Conservation (phyloP, 1,140 invertebrate genomes). For the silkworm (Bombyx mori) region DNA sequence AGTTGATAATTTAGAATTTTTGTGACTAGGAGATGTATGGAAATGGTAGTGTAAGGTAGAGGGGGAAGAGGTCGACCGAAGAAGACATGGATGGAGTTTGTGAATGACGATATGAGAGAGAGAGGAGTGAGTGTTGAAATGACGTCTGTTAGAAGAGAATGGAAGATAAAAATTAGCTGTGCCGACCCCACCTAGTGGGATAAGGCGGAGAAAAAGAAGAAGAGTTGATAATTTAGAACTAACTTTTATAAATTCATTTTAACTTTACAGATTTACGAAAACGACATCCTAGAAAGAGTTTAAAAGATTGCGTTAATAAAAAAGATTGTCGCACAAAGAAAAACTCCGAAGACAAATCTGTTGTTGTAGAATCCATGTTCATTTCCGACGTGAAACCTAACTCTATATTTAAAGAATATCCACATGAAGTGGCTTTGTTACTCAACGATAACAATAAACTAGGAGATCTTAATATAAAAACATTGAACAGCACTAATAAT, state of each 20-base stretch:
- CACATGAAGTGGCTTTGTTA: constrained; percentile 43
- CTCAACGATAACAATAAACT: constrained; percentile 17
- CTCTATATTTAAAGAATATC: constrained; percentile 41
- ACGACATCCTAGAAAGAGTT: constrained; percentile 15
- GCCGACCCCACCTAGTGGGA: too few relatives aligned
- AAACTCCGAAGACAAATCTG: constrained; percentile 1
- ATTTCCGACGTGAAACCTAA: constrained; percentile 30
- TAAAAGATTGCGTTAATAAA: constrained; percentile 21
- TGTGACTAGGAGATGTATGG: too few relatives aligned
- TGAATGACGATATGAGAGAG: too few relatives aligned
- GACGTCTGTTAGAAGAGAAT: too few relatives aligned
- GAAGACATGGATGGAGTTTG: too few relatives aligned
- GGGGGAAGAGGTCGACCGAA: too few relatives aligned
- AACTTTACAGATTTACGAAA: constrained; percentile 16
- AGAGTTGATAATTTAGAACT: too few relatives aligned
- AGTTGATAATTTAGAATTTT: too few relatives aligned
- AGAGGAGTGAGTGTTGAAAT: too few relatives aligned
- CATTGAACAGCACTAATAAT: constrained; percentile 25
- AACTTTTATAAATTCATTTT: not conserved
- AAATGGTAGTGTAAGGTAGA: too few relatives aligned
- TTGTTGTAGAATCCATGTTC: constrained; percentile 24
- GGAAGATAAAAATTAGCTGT: too few relatives aligned
- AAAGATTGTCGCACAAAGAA: constrained; percentile 11
- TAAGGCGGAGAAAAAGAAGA: too few relatives aligned
- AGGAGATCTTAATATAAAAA: not conserved